A percentile compares a stretch with the other conserved stretches of the same genome.
Evolutionary conservation across 2,888 invertebrate species (phyloP).

Genomic region (Synanthedon andrenaeformis): DNA sequence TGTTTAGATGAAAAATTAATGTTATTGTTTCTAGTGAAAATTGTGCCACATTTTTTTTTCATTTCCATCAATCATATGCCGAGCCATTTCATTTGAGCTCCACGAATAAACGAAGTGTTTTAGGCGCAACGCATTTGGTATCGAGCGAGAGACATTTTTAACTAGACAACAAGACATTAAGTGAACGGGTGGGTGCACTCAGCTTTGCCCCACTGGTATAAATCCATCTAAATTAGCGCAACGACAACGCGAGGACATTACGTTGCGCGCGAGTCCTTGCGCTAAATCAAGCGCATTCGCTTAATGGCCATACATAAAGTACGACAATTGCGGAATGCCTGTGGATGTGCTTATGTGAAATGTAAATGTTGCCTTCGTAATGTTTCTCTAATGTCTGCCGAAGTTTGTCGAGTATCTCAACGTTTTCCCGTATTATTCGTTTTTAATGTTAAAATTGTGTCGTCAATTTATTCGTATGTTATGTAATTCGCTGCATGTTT

Average conservation of each 20-base stretch:
- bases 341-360: not conserved
- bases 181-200: conserved; percentile 23
- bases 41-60: conserved; percentile 13
- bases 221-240: conserved; percentile 45
- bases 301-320: conserved; percentile 10
- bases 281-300: conserved; percentile 36
- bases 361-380: not conserved
- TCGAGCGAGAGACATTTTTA: not conserved
- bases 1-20: not conserved
- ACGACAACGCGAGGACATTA: conserved; percentile 38
- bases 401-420: not conserved
- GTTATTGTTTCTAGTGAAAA: not conserved
- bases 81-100: conserved; percentile 52
- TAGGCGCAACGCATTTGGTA: not conserved
- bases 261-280: conserved; percentile 28
- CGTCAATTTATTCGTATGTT: conserved; percentile 20
- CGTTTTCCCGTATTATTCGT: conserved; percentile 1
- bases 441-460: conserved; percentile 7
- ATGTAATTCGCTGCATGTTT: conserved; percentile 21
- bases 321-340: not conserved
- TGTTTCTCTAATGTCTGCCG: not conserved
- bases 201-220: conserved; percentile 29
- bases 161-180: conserved; percentile 16
- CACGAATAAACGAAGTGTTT: conserved; percentile 32
- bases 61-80: conserved; percentile 46